phyloP scores from a whole-genome alignment of 2,797 vertebrate genomes.

The Pygocentrus nattereri region DNA sequence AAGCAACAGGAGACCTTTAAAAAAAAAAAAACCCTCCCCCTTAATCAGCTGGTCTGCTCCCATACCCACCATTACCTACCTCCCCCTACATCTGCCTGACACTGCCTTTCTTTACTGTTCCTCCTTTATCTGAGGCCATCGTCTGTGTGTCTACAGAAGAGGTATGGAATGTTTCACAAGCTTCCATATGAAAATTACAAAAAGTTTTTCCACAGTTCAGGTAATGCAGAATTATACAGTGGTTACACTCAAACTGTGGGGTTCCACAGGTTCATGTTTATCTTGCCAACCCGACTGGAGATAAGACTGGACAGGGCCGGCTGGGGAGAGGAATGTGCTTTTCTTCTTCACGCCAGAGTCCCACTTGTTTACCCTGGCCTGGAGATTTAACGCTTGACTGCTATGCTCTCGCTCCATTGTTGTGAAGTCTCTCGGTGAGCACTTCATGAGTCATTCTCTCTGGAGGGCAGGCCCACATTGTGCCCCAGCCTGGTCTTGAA shows the following conservation, averaged over 20 bases:
- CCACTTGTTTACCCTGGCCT: slow-evolving; percentile 25
- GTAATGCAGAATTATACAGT: slow-evolving; percentile 18
- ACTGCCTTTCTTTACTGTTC: slow-evolving; percentile 15
- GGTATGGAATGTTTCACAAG: slow-evolving; percentile 32
- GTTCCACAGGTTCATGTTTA: slow-evolving; percentile 34
- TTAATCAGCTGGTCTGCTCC: slow-evolving; percentile 9
- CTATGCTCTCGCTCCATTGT: slow-evolving; percentile 14
- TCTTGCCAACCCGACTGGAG: slow-evolving; percentile 37
- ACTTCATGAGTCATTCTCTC: slow-evolving; percentile 18
- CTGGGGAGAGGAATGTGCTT: slow-evolving; percentile 35
- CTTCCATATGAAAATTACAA: slow-evolving; percentile 12
- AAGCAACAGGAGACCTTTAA: slow-evolving; percentile 36
- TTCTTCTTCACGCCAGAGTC: slow-evolving; percentile 12
- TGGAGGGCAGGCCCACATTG: slow-evolving; percentile 13
- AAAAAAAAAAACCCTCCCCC: slow-evolving; percentile 15
- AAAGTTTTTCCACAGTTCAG: neutral
- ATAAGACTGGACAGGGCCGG: slow-evolving; percentile 37
- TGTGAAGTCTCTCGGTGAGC: slow-evolving; percentile 34
- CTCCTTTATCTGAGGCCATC: slow-evolving; percentile 32
- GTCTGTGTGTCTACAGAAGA: slow-evolving; percentile 45
- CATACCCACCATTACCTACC: slow-evolving; percentile 5
- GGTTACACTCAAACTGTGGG: slow-evolving; percentile 11
- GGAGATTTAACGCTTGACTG: slow-evolving; percentile 30
- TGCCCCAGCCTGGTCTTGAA: slow-evolving; percentile 15
- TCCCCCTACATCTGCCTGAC: slow-evolving; percentile 38